These are phyloP conservation scores for Gasterosteus nipponicus DNA, from an alignment of 2,113 vertebrate species.

Conservation along the genomic window DNA sequence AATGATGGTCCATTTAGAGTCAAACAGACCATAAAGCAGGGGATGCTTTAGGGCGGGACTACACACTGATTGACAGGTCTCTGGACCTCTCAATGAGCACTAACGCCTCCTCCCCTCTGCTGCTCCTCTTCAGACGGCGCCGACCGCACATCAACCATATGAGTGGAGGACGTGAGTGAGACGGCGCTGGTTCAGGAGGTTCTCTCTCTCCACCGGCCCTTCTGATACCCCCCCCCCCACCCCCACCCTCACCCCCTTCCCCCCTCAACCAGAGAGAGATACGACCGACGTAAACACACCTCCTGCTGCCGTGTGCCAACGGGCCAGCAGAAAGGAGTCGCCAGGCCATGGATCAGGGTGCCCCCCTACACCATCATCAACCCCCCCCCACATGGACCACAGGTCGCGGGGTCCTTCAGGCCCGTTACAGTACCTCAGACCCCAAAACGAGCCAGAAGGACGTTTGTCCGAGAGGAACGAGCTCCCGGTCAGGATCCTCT, in stretches of 20 bases:
- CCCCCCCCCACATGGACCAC: slow-evolving; percentile 26
- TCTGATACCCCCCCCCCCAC: slow-evolving; percentile 49
- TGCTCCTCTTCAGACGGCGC: slow-evolving; percentile 83
- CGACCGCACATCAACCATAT: slow-evolving; percentile 96
- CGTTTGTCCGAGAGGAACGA: slow-evolving; percentile 29
- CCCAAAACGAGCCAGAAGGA: slow-evolving; percentile 36
- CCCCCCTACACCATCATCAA: too few relatives aligned
- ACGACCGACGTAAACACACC: slow-evolving; percentile 56
- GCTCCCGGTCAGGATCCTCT: slow-evolving; percentile 8
- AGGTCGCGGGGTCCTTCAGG: slow-evolving; percentile 39
- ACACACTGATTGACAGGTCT: too few relatives aligned
- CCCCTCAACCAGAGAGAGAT: slow-evolving; percentile 55
- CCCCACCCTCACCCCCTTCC: slow-evolving; percentile 59
- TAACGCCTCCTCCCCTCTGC: background rate
- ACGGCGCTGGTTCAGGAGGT: slow-evolving; percentile 82
- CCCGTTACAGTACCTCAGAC: slow-evolving; percentile 61
- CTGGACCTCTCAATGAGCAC: background rate
- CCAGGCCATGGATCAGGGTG: slow-evolving; percentile 35
- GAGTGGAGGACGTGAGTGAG: slow-evolving; percentile 79
- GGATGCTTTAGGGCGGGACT: too few relatives aligned
- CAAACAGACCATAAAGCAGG: too few relatives aligned
- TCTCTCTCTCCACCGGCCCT: slow-evolving; percentile 75
- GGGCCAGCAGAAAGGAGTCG: slow-evolving; percentile 24
- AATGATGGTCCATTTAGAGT: too few relatives aligned
- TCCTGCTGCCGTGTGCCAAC: slow-evolving; percentile 47